Evolutionary conservation across 2,797 vertebrate species (phyloP), one percentile per base, ranked within the genome.

Genomic region (Peromyscus aztecus): DNA sequence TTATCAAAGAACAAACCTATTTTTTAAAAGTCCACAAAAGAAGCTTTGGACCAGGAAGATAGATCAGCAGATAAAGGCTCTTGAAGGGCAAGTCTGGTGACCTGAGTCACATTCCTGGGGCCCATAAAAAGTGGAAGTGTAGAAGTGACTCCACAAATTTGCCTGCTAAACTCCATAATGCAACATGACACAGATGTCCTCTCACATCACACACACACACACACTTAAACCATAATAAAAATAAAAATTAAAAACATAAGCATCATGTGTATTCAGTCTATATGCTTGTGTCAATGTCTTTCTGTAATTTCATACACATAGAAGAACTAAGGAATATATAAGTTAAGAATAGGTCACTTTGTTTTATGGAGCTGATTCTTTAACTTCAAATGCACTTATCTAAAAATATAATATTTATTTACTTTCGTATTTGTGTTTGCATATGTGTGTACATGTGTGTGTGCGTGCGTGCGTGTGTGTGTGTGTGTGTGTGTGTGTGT

Each of bases 321-420:
- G 11, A 65, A 46, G 13, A 89, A 19, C 63, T 49, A 1, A 89
- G 14, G 12, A 69, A 63, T 63, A 52, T 76, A 29, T 17, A 82
- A 88, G 73, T 75, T 87, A 85, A 78, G 29, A 52, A 61, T 4
- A 88, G 2, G 40, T 11, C 43, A 46, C 49, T 6, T 49, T 49
- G 0, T 73, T 94, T 94, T 31, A 49, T 37, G 69, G 4, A 80
- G 27, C 87, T 46, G 78, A 8, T 13, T 59, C 3, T 87, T 34
- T 34, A 81, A 14, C 7, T 67, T 46, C 65, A 81, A 96, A 21
- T 95, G 6, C 88, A 95, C 55, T 43, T 83, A 43, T 77, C 40
- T 31, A 49, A 77, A 49, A 31, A 49, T 77, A 17, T 24, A 37
- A 24, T 31, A 37, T 37, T 59, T 37, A 23, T 37, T 59, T 23